Evolutionary conservation across 2,113 vertebrate species (phyloP).

Genomic region (Alces alces): DNA sequence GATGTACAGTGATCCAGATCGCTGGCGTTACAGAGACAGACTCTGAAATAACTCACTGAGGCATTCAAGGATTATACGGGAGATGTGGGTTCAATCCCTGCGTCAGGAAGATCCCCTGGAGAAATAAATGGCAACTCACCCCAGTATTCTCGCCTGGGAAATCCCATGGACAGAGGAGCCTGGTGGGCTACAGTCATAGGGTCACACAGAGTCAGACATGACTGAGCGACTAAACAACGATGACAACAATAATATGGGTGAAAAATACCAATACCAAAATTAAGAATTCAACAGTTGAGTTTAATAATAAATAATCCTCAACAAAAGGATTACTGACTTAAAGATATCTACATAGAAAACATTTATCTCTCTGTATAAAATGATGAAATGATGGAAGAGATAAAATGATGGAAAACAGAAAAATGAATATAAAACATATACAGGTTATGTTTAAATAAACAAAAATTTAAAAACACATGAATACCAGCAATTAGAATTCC

Average conservation of each 20-base stretch:
- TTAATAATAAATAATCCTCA: background rate
- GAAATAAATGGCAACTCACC: background rate
- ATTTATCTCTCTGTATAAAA: too few relatives aligned
- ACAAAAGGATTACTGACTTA: background rate
- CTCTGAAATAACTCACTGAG: background rate
- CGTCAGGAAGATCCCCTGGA: background rate
- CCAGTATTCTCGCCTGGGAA: background rate
- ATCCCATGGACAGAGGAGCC: background rate
- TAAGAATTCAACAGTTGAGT: background rate
- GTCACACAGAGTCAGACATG: background rate
- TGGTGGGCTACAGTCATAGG: background rate
- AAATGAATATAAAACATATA: background rate
- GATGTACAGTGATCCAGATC: background rate
- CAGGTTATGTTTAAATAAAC: background rate
- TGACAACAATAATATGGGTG: background rate
- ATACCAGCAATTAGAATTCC: background rate
- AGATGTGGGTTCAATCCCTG: background rate
- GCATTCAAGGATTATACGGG: background rate
- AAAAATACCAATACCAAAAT: background rate
- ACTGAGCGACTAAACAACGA: background rate
- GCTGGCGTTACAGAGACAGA: background rate
- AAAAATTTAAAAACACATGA: accelerated
- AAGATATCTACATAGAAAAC: background rate
- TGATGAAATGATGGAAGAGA: background rate
- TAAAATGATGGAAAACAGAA: background rate